Evolutionary conservation across 2,113 vertebrate species (phyloP).

Genomic region (Tinamus guttatus): DNA sequence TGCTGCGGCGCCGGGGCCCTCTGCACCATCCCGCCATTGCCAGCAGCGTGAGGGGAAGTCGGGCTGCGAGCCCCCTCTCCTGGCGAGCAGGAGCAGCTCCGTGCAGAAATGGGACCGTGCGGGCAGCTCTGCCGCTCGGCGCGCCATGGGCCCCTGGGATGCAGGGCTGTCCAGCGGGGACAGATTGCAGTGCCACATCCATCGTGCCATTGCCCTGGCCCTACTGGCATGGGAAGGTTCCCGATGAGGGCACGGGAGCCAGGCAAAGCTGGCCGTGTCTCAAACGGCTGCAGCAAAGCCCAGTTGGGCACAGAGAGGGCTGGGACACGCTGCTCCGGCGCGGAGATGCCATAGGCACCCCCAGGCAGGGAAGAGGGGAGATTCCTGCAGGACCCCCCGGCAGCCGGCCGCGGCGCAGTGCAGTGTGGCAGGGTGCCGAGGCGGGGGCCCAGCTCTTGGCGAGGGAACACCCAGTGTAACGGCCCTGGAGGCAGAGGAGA

Average conservation of each 20-base stretch:
- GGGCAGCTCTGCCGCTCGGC: neutral
- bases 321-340: neutral
- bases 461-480: too few species aligned
- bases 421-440: neutral
- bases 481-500: too few species aligned
- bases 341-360: accelerated
- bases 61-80: constrained; percentile 63
- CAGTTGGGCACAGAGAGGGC: neutral
- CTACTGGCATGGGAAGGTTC: neutral
- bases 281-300: neutral
- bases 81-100: constrained; percentile 26
- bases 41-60: neutral
- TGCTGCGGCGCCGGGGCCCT: too few species aligned
- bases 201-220: accelerated
- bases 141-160: neutral
- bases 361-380: too few species aligned
- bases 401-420: neutral
- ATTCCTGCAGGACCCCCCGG: neutral
- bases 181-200: neutral
- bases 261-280: neutral
- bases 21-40: neutral
- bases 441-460: neutral
- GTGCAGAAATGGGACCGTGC: neutral
- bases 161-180: neutral
- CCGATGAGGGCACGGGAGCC: neutral